These are phyloP conservation scores for Acrobasis repandana DNA, from an alignment of 2,888 invertebrate species.

Conservation along the genomic window DNA sequence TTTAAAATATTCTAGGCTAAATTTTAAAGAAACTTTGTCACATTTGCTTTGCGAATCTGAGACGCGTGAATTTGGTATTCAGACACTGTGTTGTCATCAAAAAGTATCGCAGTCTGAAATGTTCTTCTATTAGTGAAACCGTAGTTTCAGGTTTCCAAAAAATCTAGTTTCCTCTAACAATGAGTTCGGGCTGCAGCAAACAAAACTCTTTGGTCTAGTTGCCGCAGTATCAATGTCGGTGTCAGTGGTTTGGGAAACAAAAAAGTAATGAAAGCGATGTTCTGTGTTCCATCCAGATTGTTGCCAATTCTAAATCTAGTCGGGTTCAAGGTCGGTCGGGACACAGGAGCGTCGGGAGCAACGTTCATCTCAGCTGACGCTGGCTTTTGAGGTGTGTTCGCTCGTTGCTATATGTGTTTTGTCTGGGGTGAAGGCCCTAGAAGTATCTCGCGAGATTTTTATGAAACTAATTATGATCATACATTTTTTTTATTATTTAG, in stretches of 20 bases:
- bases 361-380: slow-evolving; percentile 14
- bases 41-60: too few species aligned
- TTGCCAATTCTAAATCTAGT: slow-evolving; percentile 30
- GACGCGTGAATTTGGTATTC: too few species aligned
- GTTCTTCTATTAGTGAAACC: background rate
- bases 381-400: background rate
- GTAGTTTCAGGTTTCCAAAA: slow-evolving; percentile 13
- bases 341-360: slow-evolving; percentile 19
- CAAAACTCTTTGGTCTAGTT: slow-evolving; percentile 16
- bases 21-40: too few species aligned
- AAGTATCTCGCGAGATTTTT: background rate
- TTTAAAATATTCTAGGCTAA: too few species aligned
- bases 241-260: slow-evolving; percentile 12
- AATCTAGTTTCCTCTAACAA: slow-evolving; percentile 11
- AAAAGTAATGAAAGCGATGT: slow-evolving; percentile 23
- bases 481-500: too few species aligned
- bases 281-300: slow-evolving; percentile 23
- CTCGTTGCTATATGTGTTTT: background rate
- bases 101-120: background rate
- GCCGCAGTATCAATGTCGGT: slow-evolving; percentile 14
- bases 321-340: slow-evolving; percentile 37
- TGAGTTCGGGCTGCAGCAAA: slow-evolving; percentile 7
- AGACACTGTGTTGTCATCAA: too few species aligned
- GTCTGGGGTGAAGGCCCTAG: slow-evolving; percentile 8
- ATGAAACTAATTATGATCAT: too few species aligned